Evolutionary conservation across 2,888 invertebrate genomes (phyloP), one percentile per base, ranked within the genome.

Genomic region (Euclidia mi): DNA sequence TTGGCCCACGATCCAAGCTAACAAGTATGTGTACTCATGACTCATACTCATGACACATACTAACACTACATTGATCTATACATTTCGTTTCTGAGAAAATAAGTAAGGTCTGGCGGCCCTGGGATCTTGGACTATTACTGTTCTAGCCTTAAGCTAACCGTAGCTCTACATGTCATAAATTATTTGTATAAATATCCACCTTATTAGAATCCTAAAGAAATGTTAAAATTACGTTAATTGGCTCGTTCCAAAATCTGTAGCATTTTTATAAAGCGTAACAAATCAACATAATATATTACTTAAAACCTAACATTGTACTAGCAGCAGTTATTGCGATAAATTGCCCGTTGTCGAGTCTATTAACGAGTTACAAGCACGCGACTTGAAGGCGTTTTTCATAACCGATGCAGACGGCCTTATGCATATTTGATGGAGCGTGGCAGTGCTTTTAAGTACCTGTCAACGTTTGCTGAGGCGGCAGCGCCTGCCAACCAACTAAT

Each of bases 391-490:
- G 78, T 88, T 87, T 88, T 85, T 88, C 82, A 80, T 79, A 82
- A 82, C 79, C 77, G 76, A 79, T 75, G 80, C 75, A 75, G 81
- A 78, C 81, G 71, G 74, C 80, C 82, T 85, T 84, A 85, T 86
- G 88, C 85, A 89, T 89, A 87, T 82, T 89, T 86, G 81, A 89
- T 87, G 79, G 74, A 78, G 79, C 76, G 67, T 77, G 69, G 67
- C 79, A 75, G 74, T 76, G 76, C 74, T 76, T 73, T 76, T 75
- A 81, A 82, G 79, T 79, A 81, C 79, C 78, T 78, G 81, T 76
- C 76, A 81, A 75, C 75, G 73, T 73, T 67, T 72, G 60, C 78
- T 71, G 71, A 76, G 69, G 64, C 55, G 59, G 75, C 76, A 79
- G 61, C 20, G 20, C 20, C 20, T 25, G 20, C 66, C 56, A 72